phyloP scores from a whole-genome alignment of 2,888 invertebrate species.

The Apamea epomidion region DNA sequence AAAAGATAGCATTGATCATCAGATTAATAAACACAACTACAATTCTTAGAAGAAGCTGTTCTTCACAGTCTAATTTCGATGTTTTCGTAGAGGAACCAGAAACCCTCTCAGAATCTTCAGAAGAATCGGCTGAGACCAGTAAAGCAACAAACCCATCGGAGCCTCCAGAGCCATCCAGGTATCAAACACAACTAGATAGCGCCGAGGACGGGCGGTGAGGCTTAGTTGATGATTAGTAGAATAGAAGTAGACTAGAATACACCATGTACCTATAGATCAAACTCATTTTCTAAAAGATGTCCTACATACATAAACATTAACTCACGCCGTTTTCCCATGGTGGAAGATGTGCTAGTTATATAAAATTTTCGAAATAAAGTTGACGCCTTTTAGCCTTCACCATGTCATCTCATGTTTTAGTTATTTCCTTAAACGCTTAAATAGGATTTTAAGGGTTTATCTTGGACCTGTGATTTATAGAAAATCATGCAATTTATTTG shows the following conservation, averaged over 20 bases:
- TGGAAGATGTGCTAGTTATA: not conserved
- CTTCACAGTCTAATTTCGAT: not conserved
- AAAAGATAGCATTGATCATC: not conserved
- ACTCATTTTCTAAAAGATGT: not conserved
- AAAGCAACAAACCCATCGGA: conserved; percentile 70
- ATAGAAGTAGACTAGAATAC: conserved; percentile 36
- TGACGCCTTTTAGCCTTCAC: not conserved
- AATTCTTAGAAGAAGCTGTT: not conserved
- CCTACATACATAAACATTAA: not conserved
- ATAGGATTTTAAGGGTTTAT: no score
- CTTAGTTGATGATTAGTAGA: conserved; percentile 64
- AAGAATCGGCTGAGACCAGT: conserved; percentile 66
- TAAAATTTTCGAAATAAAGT: not conserved
- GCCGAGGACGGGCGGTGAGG: conserved; percentile 84
- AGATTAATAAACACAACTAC: not conserved
- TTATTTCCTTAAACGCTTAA: not conserved
- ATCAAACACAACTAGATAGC: conserved; percentile 85
- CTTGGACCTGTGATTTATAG: not conserved
- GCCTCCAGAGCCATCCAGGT: conserved; percentile 86
- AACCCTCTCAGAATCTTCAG: conserved; percentile 39
- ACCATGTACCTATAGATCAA: conserved; percentile 14
- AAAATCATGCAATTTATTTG: not conserved
- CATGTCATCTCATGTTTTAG: not conserved
- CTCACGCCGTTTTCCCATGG: not conserved
- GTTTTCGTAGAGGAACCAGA: conserved; percentile 39